Conservation (phyloP, 2,888 invertebrate species). For the Oasisia sp. region DNA sequence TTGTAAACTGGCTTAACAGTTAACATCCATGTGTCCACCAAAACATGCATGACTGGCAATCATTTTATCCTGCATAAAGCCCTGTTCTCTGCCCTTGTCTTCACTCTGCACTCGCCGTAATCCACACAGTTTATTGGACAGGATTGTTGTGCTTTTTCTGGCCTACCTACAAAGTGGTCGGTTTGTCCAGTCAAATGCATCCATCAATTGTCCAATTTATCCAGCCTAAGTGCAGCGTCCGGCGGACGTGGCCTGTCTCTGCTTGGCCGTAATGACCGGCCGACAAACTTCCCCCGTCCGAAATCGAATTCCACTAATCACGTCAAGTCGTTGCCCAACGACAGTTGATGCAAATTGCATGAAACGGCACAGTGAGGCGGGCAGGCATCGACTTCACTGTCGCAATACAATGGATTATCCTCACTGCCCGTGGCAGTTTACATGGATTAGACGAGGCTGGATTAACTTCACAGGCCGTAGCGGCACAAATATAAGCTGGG, state of each 20-base stretch:
- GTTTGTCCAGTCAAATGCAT: neutral
- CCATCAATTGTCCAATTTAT: conserved; percentile 1
- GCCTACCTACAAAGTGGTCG: neutral
- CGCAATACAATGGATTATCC: neutral
- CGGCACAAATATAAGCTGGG: neutral
- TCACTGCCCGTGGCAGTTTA: neutral
- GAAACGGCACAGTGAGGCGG: neutral
- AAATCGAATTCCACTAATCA: conserved; percentile 17
- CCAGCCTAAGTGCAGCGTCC: neutral
- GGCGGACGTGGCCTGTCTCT: neutral
- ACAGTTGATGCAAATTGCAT: conserved; percentile 17
- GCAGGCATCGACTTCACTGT: neutral
- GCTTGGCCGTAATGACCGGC: neutral
- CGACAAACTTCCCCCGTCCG: neutral
- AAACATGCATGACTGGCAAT: too few species aligned
- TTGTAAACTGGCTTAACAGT: too few species aligned
- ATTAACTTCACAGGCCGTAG: neutral
- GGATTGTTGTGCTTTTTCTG: neutral
- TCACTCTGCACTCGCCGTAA: neutral
- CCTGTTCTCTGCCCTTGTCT: too few species aligned
- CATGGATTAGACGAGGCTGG: neutral
- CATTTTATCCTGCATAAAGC: too few species aligned
- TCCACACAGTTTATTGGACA: neutral
- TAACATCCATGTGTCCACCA: too few species aligned
- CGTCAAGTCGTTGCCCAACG: neutral